Conservation (phyloP, 2,888 invertebrate genomes). For the Erebia epiphron region DNA sequence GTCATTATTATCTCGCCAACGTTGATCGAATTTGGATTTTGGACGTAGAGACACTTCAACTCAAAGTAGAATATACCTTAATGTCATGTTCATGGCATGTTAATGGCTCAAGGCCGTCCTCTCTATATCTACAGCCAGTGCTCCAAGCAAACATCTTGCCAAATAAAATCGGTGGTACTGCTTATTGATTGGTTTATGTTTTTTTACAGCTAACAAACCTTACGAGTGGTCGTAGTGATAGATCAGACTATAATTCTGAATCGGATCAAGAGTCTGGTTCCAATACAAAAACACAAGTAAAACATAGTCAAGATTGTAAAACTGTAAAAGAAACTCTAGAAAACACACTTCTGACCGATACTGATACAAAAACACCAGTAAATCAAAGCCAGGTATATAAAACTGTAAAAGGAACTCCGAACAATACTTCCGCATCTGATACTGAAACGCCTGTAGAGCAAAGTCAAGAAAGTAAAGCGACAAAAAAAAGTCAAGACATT, state of each 20-base stretch:
- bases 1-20: too few species aligned
- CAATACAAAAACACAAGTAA: conserved; percentile 26
- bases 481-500: conserved; percentile 18
- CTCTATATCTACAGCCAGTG: too few species aligned
- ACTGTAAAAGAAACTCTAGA: conserved; percentile 4
- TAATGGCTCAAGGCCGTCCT: too few species aligned
- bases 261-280: conserved; percentile 57
- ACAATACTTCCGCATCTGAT: not conserved
- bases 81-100: too few species aligned
- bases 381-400: not conserved
- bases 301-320: conserved; percentile 15
- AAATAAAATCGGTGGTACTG: too few species aligned
- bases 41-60: too few species aligned
- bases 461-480: conserved; percentile 17
- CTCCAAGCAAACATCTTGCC: too few species aligned
- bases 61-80: too few species aligned
- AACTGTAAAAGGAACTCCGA: not conserved
- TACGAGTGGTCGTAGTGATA: conserved; percentile 60
- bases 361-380: not conserved
- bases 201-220: conserved; percentile 66
- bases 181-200: not conserved
- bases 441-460: not conserved
- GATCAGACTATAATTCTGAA: conserved; percentile 52
- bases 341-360: not conserved
- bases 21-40: too few species aligned